Evolutionary conservation across 2,797 vertebrate species (phyloP).

Genomic region (Molossus alvarezi): DNA sequence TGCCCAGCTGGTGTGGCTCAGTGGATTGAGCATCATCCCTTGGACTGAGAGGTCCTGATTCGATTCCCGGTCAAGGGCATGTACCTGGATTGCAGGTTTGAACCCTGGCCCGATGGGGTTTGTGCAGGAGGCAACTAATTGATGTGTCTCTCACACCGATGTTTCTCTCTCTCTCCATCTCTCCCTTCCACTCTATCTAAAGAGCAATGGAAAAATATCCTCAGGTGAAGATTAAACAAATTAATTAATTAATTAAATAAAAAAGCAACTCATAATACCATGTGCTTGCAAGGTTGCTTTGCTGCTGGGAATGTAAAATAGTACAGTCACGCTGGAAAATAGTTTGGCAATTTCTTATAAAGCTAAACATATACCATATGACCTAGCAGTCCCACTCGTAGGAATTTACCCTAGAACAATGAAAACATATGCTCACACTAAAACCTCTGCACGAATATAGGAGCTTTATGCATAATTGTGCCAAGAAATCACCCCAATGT

Average conservation of each 20-base stretch:
- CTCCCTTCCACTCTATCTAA: too few relatives aligned
- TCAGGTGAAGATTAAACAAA: too few relatives aligned
- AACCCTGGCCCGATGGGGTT: too few relatives aligned
- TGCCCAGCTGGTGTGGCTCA: too few relatives aligned
- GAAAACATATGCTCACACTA: conserved; percentile 31
- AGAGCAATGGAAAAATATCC: too few relatives aligned
- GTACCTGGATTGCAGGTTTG: too few relatives aligned
- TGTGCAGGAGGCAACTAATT: too few relatives aligned
- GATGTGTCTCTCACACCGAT: too few relatives aligned
- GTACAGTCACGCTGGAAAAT: not conserved
- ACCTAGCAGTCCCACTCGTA: conserved; percentile 11
- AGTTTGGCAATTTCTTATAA: conserved; percentile 46
- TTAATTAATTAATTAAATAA: not conserved
- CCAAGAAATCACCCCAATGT: not conserved
- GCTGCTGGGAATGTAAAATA: conserved; percentile 64
- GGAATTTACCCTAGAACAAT: conserved; percentile 60
- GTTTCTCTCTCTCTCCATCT: too few relatives aligned
- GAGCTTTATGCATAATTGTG: conserved; percentile 65
- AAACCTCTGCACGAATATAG: not conserved
- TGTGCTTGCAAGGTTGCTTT: conserved; percentile 7
- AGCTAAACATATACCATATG: not conserved
- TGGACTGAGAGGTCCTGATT: too few relatives aligned
- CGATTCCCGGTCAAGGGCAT: too few relatives aligned
- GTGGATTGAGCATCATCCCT: too few relatives aligned
- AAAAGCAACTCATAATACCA: not conserved